Conservation (phyloP, 2,797 vertebrate species). For the Acanthornis magna region DNA sequence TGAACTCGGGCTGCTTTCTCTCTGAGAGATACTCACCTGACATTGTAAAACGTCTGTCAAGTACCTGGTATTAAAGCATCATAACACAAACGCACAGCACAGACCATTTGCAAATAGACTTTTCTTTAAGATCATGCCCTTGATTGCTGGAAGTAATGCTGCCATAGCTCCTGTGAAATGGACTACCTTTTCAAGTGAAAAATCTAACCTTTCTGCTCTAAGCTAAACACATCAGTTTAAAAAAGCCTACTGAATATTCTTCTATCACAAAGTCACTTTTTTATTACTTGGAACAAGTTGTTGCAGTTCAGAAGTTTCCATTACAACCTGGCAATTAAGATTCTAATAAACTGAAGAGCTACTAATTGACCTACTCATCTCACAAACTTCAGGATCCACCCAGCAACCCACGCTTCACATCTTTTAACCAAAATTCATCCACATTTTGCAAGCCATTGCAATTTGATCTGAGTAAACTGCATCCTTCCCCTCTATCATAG, state of each 20-base stretch:
- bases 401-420: constrained; percentile 41
- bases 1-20: background rate
- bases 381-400: constrained; percentile 32
- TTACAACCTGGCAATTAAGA: constrained; percentile 71
- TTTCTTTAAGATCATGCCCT: background rate
- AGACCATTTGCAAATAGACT: background rate
- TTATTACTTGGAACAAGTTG: constrained; percentile 60
- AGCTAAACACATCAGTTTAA: background rate
- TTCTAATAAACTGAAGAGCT: constrained; percentile 72
- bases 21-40: constrained; percentile 35
- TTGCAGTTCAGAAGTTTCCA: constrained; percentile 72
- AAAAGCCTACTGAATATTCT: constrained; percentile 41
- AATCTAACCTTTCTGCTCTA: background rate
- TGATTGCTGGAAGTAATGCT: background rate
- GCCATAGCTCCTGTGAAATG: background rate
- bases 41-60: constrained; percentile 65
- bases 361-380: constrained; percentile 67
- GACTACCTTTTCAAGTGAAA: background rate
- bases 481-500: constrained; percentile 16
- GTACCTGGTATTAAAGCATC: background rate
- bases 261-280: constrained; percentile 43
- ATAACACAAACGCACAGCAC: background rate
- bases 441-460: constrained; percentile 46
- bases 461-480: constrained; percentile 58
- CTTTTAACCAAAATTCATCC: constrained; percentile 50